Evolutionary conservation across 2,113 vertebrate species (phyloP).

Genomic region (Indicator maculatus): DNA sequence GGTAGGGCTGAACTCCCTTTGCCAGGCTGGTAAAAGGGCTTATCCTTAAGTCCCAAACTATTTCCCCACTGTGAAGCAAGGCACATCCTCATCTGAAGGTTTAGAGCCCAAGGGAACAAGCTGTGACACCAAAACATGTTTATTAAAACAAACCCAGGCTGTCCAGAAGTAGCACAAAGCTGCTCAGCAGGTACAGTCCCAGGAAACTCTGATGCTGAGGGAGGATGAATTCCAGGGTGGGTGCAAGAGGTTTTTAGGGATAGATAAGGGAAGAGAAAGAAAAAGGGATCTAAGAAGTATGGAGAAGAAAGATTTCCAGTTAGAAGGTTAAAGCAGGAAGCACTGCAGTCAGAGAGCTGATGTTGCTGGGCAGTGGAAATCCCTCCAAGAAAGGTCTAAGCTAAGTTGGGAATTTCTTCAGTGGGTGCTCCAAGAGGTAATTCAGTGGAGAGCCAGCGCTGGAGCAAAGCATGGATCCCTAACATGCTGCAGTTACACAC

Average conservation of each 20-base stretch:
- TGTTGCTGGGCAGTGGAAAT: background rate
- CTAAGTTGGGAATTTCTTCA: background rate
- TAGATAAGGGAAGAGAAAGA: background rate
- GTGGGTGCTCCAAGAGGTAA: background rate
- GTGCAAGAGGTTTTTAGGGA: background rate
- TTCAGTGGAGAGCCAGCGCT: background rate
- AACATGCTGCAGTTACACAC: background rate
- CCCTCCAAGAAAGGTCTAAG: background rate
- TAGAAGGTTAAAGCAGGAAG: conserved; percentile 4
- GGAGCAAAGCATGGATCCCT: background rate
- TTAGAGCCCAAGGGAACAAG: background rate
- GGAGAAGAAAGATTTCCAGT: background rate
- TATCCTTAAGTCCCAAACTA: background rate
- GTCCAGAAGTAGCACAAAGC: background rate
- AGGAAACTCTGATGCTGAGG: background rate
- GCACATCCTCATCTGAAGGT: background rate
- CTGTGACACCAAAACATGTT: background rate
- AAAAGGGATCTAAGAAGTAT: background rate
- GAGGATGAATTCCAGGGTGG: background rate
- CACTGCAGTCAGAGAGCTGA: background rate
- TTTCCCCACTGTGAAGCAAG: background rate
- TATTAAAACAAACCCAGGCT: conserved; percentile 27
- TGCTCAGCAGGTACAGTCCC: background rate
- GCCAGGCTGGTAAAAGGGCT: background rate
- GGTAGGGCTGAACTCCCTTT: background rate